These are phyloP conservation scores for Pteria penguin DNA, from an alignment of 2,888 invertebrate species.

Conservation along the genomic window DNA sequence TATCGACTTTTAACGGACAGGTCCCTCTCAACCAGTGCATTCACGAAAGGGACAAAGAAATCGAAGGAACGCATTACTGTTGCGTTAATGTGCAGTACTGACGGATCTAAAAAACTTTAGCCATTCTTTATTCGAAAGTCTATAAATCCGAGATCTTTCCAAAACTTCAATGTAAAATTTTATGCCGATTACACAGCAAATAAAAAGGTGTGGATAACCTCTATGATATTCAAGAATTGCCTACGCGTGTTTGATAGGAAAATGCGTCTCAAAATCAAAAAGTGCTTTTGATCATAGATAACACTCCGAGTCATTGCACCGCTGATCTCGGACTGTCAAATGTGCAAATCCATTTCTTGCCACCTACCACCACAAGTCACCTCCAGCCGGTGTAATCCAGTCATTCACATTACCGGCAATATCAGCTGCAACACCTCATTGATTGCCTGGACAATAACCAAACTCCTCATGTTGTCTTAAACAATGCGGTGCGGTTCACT, in stretches of 20 bases:
- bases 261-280: conserved; percentile 26
- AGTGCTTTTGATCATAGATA: conserved; percentile 38
- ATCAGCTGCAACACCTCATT: neutral
- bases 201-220: conserved; percentile 49
- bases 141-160: neutral
- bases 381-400: conserved; percentile 23
- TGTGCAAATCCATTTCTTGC: conserved; percentile 24
- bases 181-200: neutral
- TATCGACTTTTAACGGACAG: neutral
- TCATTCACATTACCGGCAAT: conserved; percentile 20
- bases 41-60: neutral
- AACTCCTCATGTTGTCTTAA: neutral
- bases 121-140: neutral
- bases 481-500: neutral
- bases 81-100: neutral
- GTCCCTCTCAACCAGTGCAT: neutral
- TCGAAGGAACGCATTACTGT: neutral
- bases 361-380: conserved; percentile 19
- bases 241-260: conserved; percentile 26
- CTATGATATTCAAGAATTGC: conserved; percentile 39
- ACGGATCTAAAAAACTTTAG: neutral
- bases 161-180: neutral
- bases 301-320: conserved; percentile 20
- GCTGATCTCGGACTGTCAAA: neutral
- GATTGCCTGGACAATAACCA: neutral